A percentile compares a stretch with the other conserved stretches of the same genome.
These are phyloP conservation scores for Psophia crepitans DNA, from an alignment of 2,113 vertebrate genomes.

Conservation along the genomic window DNA sequence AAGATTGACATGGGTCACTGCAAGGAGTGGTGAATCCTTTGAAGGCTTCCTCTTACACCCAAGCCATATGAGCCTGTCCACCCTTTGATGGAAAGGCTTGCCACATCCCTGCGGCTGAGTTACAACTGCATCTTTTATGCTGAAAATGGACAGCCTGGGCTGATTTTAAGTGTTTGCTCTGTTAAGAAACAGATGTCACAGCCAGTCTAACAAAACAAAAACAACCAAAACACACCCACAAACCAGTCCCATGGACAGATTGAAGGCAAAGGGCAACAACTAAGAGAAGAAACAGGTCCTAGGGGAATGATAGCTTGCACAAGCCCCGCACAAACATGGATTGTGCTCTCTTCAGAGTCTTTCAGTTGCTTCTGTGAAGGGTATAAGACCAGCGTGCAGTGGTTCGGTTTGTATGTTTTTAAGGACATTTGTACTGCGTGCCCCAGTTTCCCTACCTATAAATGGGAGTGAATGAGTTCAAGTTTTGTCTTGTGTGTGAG, in stretches of 20 bases:
- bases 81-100: neutral
- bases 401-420: neutral
- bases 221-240: neutral
- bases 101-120: neutral
- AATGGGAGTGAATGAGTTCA: neutral
- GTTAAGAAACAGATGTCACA: neutral
- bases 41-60: neutral
- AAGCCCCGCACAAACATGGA: neutral
- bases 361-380: neutral
- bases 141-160: neutral
- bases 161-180: neutral
- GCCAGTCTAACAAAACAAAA: neutral
- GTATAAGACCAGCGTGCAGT: neutral
- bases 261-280: neutral
- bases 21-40: neutral
- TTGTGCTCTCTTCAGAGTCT: neutral
- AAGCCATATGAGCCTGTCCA: neutral
- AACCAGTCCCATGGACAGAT: neutral
- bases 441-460: neutral
- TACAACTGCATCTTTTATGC: neutral
- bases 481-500: neutral
- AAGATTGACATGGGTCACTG: neutral
- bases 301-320: rapidly evolving
- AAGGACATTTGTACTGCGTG: neutral
- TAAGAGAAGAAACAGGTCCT: neutral